Evolutionary conservation across 1,140 invertebrate species (phyloP), one percentile per base, ranked within the genome.

Genomic region (Brachionus sp.): DNA sequence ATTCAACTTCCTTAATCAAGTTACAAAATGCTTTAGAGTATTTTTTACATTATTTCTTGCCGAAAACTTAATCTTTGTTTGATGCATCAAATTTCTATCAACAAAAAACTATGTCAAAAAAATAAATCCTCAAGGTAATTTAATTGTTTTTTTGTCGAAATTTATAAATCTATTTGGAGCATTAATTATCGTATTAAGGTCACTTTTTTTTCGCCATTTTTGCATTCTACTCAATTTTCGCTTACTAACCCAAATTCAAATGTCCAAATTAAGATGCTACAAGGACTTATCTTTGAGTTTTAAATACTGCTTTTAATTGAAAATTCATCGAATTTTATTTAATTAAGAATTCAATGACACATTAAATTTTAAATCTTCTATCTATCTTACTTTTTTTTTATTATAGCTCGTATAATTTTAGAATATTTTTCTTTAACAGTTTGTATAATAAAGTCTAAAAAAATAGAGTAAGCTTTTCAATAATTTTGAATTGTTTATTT

Each of bases 31-130:
- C 16, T 57, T 19, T 57, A 19, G 19, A 57, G 50, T 23, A 57
- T 57, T 57, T 57, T 57, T 57, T 57, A 57, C 50, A 57, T 57
- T 57, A 57, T 57, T 57, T 57, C 2, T 19, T 57, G 50, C 50
- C 50, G 50, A 57, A 57, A 57, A 57, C 50, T 57, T 57, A 57
- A 57, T 57, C 19, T 57, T 57, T 25, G 50, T 25, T 57, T 57
- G 19, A 57, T 57, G 50, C 50, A 57, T 57, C 50, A 6, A 57
- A 57, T 57, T 57, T 57, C 50, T 57, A 57, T 23, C 50, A 57
- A 57, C 50, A 57, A 57, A 57, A 50, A 57, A 57, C 50, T 57
- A 57, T 57, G 50, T 57, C 50, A 57, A 57, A 57, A 57, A 57
- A 57, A 57, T 16, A 53, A 57, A 57, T 57, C 50, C 50, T 57